phyloP scores from a whole-genome alignment of 2,113 vertebrate genomes.

The Urocolius indicus region DNA sequence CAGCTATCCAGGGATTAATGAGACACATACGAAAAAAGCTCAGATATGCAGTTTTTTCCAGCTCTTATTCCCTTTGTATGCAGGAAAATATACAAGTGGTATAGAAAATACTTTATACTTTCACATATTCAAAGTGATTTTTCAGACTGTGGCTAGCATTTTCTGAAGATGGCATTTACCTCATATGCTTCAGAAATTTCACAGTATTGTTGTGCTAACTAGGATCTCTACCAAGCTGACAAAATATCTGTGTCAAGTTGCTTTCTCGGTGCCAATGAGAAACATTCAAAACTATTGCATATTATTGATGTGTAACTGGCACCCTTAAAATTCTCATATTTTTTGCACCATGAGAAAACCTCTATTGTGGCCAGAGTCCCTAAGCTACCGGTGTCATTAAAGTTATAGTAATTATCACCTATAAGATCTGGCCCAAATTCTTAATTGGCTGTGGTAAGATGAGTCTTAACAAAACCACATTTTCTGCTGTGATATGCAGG shows the following conservation, averaged over 20 bases:
- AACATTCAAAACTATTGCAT: not conserved
- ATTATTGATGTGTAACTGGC: not conserved
- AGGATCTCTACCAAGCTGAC: not conserved
- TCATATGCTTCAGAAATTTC: conserved; percentile 7
- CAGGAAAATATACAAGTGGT: not conserved
- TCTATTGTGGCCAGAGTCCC: not conserved
- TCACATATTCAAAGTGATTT: not conserved
- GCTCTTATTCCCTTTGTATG: not conserved
- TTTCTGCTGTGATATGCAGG: not conserved
- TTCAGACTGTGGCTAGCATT: not conserved
- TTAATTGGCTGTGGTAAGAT: not conserved
- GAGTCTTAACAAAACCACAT: not conserved
- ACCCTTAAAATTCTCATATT: not conserved
- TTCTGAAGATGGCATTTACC: not conserved
- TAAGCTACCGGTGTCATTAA: not conserved
- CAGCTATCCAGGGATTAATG: not conserved
- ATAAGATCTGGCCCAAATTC: not conserved
- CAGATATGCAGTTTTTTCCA: not conserved
- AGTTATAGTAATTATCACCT: not conserved
- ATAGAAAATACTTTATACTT: not conserved
- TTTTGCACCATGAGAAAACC: not conserved
- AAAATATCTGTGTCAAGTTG: not conserved
- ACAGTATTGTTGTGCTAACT: not conserved
- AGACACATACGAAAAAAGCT: not conserved
- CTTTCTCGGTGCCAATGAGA: not conserved